Conservation (phyloP, 2,113 vertebrate genomes). For the Sylvilagus bachmani region DNA sequence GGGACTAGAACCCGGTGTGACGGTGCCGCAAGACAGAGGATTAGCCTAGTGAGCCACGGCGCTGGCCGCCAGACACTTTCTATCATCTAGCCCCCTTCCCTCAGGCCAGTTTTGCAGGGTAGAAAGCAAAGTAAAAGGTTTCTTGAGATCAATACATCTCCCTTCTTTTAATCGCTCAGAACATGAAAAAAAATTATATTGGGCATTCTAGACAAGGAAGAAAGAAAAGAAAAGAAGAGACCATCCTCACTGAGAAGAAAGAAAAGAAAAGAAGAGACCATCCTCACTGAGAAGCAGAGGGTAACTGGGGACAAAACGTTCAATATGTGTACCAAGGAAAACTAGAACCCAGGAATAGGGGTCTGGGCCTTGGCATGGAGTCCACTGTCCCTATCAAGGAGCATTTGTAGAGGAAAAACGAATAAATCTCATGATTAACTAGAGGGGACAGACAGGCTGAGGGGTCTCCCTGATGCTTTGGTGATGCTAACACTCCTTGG, state of each 20-base stretch:
- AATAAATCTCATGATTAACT: too few relatives aligned
- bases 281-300: neutral
- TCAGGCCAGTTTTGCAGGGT: neutral
- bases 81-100: neutral
- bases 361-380: neutral
- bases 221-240: neutral
- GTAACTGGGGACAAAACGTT: neutral
- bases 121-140: slow-evolving; percentile 3
- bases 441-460: neutral
- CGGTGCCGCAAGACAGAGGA: too few relatives aligned
- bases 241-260: neutral
- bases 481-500: neutral
- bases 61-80: neutral
- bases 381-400: neutral
- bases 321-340: neutral
- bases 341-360: neutral
- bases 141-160: neutral
- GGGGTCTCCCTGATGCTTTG: too few relatives aligned
- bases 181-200: neutral
- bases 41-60: too few relatives aligned
- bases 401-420: neutral
- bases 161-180: neutral
- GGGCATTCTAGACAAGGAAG: neutral
- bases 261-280: neutral
- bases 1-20: too few relatives aligned